A percentile compares a stretch with the other conserved stretches of the same genome.
These are phyloP conservation scores for Microcebus murinus DNA, from an alignment of 2,113 vertebrate genomes.

Conservation along the genomic window DNA sequence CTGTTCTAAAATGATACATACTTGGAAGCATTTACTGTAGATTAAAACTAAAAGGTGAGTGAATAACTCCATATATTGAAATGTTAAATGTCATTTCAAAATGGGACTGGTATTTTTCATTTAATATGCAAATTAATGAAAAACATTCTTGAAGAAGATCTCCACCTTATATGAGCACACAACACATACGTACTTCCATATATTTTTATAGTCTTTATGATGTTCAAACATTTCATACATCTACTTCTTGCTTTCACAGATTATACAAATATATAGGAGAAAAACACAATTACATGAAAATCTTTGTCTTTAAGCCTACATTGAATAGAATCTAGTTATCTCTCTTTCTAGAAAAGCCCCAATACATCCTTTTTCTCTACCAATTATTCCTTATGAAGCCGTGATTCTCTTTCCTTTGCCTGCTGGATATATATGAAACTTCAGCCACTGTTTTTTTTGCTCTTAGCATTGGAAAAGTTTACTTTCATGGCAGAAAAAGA, in stretches of 20 bases:
- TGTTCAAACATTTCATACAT: not conserved
- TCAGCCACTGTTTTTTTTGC: not conserved
- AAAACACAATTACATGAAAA: not conserved
- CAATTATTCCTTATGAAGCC: not conserved
- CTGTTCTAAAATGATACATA: not conserved
- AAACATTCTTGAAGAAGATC: not conserved
- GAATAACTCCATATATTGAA: not conserved
- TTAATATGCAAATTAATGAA: not conserved
- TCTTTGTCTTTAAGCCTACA: not conserved
- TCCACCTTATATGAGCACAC: not conserved
- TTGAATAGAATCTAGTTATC: not conserved
- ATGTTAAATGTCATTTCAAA: not conserved
- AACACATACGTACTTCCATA: not conserved
- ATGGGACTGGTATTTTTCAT: not conserved
- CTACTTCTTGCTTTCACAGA: not conserved
- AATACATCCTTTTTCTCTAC: not conserved
- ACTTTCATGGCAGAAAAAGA: not conserved
- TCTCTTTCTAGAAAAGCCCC: not conserved
- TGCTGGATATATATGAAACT: not conserved
- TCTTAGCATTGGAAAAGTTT: not conserved
- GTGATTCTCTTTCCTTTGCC: not conserved
- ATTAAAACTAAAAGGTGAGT: not conserved
- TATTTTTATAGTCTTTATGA: not conserved
- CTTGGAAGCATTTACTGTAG: not conserved
- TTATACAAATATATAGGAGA: not conserved